Evolutionary conservation across 92 coral and sea anemone species (phyloP).

Genomic region (Heliopora coerulea): DNA sequence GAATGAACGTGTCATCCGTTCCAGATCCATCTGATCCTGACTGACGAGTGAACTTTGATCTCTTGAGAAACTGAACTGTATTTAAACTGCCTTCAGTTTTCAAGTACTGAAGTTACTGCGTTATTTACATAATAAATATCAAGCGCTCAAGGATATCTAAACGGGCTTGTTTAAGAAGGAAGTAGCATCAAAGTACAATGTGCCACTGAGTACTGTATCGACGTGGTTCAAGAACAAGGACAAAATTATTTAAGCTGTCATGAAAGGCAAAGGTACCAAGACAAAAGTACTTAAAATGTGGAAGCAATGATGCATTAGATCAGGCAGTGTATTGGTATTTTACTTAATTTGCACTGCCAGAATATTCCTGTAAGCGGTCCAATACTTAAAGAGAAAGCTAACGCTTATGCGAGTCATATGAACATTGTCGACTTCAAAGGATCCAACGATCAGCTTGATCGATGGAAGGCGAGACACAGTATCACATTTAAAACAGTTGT

Average conservation of each 20-base stretch:
- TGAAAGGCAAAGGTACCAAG: conserved; percentile 38
- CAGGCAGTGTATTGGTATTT: conserved; percentile 31
- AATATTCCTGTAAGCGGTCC: conserved; percentile 29
- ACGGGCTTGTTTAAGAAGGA: conserved; percentile 51
- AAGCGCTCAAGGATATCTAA: conserved; percentile 54
- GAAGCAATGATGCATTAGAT: conserved; percentile 29
- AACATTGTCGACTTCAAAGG: conserved; percentile 26
- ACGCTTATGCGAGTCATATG: conserved; percentile 22
- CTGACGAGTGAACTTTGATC: too few species aligned
- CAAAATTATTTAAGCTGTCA: conserved; percentile 40
- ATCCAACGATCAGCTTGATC: conserved; percentile 34
- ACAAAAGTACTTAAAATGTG: conserved; percentile 38
- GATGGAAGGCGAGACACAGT: conserved; percentile 46
- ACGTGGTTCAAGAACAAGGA: conserved; percentile 53
- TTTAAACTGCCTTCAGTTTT: too few species aligned
- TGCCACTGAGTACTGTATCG: conserved; percentile 45
- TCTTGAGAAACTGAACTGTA: too few species aligned
- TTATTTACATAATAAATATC: conserved; percentile 43
- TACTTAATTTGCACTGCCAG: background rate
- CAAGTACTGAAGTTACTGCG: too few species aligned
- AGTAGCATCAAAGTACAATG: conserved; percentile 45
- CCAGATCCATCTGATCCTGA: too few species aligned
- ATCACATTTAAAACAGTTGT: conserved; percentile 23
- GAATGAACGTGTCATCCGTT: too few species aligned
- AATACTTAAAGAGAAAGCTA: conserved; percentile 33